These are phyloP conservation scores for Hoplostethus mediterraneus DNA, from an alignment of 2,797 vertebrate species.

Conservation along the genomic window DNA sequence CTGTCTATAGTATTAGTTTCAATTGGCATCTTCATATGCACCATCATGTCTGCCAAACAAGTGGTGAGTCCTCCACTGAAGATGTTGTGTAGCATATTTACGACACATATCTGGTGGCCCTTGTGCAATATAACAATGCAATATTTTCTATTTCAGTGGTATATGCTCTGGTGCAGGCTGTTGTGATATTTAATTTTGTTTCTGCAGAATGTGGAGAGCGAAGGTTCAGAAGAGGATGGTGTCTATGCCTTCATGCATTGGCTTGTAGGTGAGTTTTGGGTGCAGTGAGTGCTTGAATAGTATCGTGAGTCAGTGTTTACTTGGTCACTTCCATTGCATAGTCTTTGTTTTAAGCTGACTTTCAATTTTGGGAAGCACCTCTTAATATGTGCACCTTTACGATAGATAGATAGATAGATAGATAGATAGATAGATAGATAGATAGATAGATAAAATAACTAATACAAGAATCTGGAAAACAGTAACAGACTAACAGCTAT, in stretches of 20 bases:
- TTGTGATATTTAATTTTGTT: slow-evolving; percentile 24
- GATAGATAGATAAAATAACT: not conserved
- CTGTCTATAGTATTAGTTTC: slow-evolving; percentile 93
- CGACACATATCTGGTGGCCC: not conserved
- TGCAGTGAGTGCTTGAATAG: not conserved
- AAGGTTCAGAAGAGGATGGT: slow-evolving; percentile 82
- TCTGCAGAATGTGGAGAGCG: slow-evolving; percentile 75
- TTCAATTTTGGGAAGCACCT: not conserved
- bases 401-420: too few relatives aligned
- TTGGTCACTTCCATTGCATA: not conserved
- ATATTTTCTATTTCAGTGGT: not conserved
- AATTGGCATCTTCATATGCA: slow-evolving; percentile 96
- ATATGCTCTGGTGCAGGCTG: not conserved
- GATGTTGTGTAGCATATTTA: not conserved
- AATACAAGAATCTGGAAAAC: not conserved
- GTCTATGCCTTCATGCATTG: slow-evolving; percentile 89
- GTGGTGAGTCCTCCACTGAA: slow-evolving; percentile 87
- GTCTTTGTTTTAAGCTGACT: not conserved
- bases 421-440: not conserved
- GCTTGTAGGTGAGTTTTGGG: slow-evolving; percentile 88
- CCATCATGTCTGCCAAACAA: slow-evolving; percentile 97
- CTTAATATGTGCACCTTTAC: not conserved
- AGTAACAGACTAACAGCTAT: not conserved
- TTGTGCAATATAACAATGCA: not conserved
- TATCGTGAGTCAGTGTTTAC: not conserved